Evolutionary conservation across 2,888 invertebrate species (phyloP).

Genomic region (Reticulitermes lucifugus): DNA sequence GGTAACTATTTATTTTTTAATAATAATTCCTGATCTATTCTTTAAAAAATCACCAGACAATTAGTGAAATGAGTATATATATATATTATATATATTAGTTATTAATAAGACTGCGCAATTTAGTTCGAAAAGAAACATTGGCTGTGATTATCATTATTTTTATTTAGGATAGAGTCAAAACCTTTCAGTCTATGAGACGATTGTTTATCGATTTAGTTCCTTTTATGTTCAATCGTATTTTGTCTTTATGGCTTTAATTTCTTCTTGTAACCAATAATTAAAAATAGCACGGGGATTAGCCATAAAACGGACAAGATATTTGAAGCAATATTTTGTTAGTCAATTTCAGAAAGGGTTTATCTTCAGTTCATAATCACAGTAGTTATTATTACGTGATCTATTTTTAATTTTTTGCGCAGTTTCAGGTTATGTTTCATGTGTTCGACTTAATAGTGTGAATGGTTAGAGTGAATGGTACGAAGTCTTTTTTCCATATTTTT

Average conservation of each 20-base stretch:
- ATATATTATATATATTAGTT: constrained; percentile 39
- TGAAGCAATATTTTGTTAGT: constrained; percentile 46
- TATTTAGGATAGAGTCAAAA: constrained; percentile 47
- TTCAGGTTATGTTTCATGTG: constrained; percentile 39
- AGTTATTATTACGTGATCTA: constrained; percentile 32
- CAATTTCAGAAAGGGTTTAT: constrained; percentile 36
- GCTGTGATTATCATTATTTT: constrained; percentile 52
- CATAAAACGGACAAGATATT: constrained; percentile 44
- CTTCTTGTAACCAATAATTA: constrained; percentile 18
- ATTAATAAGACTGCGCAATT: constrained; percentile 50
- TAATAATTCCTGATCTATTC: constrained; percentile 38
- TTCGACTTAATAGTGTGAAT: constrained; percentile 38
- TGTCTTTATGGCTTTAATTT: constrained; percentile 40
- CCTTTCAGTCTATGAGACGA: constrained; percentile 44
- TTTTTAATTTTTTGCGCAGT: constrained; percentile 44
- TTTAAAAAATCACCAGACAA: constrained; percentile 45
- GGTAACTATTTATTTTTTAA: constrained; percentile 41
- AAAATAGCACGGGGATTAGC: constrained; percentile 31
- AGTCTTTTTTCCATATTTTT: constrained; percentile 22
- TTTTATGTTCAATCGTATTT: constrained; percentile 44
- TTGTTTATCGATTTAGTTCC: constrained; percentile 42
- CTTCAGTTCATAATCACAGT: constrained; percentile 37
- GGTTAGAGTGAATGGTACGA: constrained; percentile 30
- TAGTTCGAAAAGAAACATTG: constrained; percentile 50
- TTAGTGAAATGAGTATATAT: constrained; percentile 45